Evolutionary conservation across 2,797 vertebrate genomes (phyloP), one percentile per base, ranked within the genome.

Genomic region (Borostomias antarcticus): DNA sequence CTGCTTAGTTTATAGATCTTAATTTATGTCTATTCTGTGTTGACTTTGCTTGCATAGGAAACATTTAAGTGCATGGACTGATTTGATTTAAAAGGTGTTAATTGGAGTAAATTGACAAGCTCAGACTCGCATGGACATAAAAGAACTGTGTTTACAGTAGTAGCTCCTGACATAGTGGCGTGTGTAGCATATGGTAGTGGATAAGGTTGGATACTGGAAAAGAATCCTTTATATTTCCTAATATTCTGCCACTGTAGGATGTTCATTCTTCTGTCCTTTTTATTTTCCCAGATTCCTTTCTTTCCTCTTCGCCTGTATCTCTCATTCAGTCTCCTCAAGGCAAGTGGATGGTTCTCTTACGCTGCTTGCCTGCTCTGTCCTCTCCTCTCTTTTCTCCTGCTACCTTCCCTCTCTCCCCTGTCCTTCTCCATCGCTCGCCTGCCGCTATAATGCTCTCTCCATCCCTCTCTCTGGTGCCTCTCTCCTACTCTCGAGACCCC

Each of bases 261-360:
- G 89, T 86, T 89, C 88, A 90, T 91, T 91, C 86, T 90, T 92
- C 78, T 93, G 85, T 89, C 82, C 86, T 90, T 90, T 78, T 92
- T 85, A 89, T 93, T 93, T 95, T 96, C 96, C 86, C 95, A 96
- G 95, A 96, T 96, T 93, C 93, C 94, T 95, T 95, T 95, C 93
- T 95, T 95, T 94, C 94, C 87, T 92, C 92, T 90, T 94, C 94
- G 91, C 93, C 94, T 94, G 94, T 96, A 94, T 95, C 95, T 95
- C 91, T 96, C 93, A 95, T 95, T 96, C 92, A 94, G 90, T 95
- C 95, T 93, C 90, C 94, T 93, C 93, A 96, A 96, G 95, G 95
- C 95, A 96, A 96, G 95, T 96, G 90, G 92, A 82, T 88, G 85
- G 88, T 90, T 91, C 89, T 91, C 84, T 90, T 91, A 77, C 75